Evolutionary conservation across 2,888 invertebrate species (phyloP).

Genomic region (Sinelater perroti): DNA sequence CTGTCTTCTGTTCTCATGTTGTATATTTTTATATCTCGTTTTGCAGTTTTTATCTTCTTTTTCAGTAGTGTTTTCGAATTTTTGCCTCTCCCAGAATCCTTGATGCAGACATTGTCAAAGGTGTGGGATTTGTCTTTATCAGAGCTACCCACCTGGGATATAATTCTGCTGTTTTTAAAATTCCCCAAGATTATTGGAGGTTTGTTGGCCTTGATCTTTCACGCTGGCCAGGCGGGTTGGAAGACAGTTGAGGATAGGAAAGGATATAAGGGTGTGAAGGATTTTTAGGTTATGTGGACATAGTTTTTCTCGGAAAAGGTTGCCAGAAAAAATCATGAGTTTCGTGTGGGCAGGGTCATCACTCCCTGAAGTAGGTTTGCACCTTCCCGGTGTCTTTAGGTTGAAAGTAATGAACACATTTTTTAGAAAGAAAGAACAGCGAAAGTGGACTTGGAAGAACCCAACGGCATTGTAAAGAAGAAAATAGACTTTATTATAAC

Average conservation of each 20-base stretch:
- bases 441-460: no score
- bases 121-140: slow-evolving; percentile 1
- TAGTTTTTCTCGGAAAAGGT: slow-evolving; percentile 1
- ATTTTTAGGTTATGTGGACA: slow-evolving; percentile 1
- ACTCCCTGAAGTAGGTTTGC: no score
- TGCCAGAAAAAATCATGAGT: not conserved
- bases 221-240: slow-evolving; percentile 10
- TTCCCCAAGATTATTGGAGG: not conserved
- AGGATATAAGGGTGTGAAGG: not conserved
- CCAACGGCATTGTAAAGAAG: no score
- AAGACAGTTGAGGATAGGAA: slow-evolving; percentile 3
- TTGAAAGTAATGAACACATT: no score
- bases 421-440: no score
- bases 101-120: slow-evolving; percentile 4
- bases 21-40: no score
- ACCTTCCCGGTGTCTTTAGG: no score
- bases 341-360: no score
- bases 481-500: no score
- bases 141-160: slow-evolving; percentile 7
- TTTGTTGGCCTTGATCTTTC: slow-evolving; percentile 14
- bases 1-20: no score
- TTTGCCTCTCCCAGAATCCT: slow-evolving; percentile 2
- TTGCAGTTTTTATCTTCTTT: not conserved
- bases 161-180: slow-evolving; percentile 3
- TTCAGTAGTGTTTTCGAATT: not conserved